A percentile compares a stretch with the other conserved stretches of the same genome.
phyloP scores from a whole-genome alignment of 2,797 vertebrate genomes.

The Chelmon rostratus region DNA sequence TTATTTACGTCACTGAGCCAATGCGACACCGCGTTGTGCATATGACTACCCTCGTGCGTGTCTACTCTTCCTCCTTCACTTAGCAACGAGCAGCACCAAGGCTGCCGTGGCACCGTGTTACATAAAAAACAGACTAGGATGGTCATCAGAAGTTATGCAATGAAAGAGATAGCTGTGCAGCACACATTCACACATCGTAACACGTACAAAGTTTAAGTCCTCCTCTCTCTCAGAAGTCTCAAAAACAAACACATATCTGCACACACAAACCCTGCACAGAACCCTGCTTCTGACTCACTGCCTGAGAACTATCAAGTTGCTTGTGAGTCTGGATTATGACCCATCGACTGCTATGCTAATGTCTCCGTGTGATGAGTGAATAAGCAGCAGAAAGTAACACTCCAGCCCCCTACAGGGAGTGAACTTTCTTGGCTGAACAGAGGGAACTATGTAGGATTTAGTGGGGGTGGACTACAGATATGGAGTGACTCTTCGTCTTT shows the following conservation, averaged over 20 bases:
- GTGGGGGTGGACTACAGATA: constrained; percentile 42
- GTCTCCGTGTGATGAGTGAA: constrained; percentile 55
- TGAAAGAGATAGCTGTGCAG: constrained; percentile 29
- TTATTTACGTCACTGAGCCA: constrained; percentile 45
- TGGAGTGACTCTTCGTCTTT: constrained; percentile 36
- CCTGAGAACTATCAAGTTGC: constrained; percentile 33
- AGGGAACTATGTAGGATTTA: constrained; percentile 50
- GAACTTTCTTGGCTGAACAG: constrained; percentile 62
- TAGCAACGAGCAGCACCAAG: constrained; percentile 57
- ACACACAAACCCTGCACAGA: constrained; percentile 41
- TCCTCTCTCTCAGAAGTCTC: constrained; percentile 19
- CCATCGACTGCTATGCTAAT: constrained; percentile 60
- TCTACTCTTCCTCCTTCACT: constrained; percentile 49
- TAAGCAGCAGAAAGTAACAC: constrained; percentile 61
- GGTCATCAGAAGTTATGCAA: constrained; percentile 50
- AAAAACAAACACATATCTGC: constrained; percentile 20
- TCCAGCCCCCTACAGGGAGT: constrained; percentile 40
- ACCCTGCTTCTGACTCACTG: constrained; percentile 62
- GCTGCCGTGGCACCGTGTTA: constrained; percentile 50
- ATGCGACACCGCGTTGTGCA: constrained; percentile 29
- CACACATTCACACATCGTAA: constrained; percentile 13
- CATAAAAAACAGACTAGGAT: constrained; percentile 62
- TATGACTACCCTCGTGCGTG: constrained; percentile 25
- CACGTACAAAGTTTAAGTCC: constrained; percentile 13
- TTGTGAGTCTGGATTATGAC: constrained; percentile 55